Percentiles rank a stretch among this genome's conserved stretches.
phyloP scores from a whole-genome alignment of 2,888 invertebrate genomes.

The Microctonus aethiopoides region DNA sequence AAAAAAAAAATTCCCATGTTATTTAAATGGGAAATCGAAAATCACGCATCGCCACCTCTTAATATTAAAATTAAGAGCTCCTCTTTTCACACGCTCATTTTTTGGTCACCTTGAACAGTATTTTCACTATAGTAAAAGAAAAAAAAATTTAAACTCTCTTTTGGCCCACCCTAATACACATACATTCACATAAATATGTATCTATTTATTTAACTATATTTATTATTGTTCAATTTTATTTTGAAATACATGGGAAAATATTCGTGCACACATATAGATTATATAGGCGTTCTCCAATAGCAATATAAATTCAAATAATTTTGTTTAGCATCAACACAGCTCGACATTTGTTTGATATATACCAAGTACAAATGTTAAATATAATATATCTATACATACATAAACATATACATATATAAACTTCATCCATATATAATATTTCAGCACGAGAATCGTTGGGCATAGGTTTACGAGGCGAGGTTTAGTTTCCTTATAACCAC shows the following conservation, averaged over 20 bases:
- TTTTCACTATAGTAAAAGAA: no score
- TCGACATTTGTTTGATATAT: constrained; percentile 4
- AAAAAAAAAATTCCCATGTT: no score
- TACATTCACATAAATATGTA: no score
- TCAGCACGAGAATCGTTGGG: constrained; percentile 11
- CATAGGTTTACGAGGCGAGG: constrained; percentile 32
- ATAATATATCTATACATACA: not conserved
- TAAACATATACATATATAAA: not conserved
- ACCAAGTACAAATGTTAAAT: not conserved
- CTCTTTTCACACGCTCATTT: no score
- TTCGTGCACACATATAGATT: not conserved
- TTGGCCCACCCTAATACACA: no score
- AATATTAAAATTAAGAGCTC: no score
- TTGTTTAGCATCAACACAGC: constrained; percentile 1
- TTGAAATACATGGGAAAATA: not conserved
- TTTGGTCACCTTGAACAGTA: no score
- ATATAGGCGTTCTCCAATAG: not conserved
- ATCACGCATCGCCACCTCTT: no score
- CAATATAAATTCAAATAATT: not conserved
- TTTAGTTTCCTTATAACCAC: constrained; percentile 31
- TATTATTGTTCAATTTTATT: no score
- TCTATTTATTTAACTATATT: no score
- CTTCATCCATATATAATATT: not conserved
- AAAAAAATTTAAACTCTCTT: no score
- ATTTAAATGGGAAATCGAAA: no score